Percentiles rank a stretch among this genome's conserved stretches.
These are phyloP conservation scores for Neodiprion virginianus DNA, from an alignment of 1,140 invertebrate genomes.

Conservation along the genomic window DNA sequence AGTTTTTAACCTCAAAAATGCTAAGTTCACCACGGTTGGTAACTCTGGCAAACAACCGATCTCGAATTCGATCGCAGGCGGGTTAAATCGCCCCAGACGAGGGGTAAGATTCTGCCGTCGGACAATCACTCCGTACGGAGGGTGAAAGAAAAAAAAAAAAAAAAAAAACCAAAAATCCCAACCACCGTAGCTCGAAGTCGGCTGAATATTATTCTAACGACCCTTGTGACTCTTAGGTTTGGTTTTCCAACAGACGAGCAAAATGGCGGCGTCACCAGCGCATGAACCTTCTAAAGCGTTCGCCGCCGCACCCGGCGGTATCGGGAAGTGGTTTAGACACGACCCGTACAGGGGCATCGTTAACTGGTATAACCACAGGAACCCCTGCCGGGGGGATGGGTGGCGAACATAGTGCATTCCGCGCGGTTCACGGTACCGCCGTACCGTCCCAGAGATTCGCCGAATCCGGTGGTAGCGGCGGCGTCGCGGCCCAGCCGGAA, in stretches of 20 bases:
- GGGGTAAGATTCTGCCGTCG: too few species aligned
- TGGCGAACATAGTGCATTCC: constrained; percentile 87
- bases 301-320: constrained; percentile 59
- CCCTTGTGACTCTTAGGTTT: constrained; percentile 79
- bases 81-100: too few species aligned
- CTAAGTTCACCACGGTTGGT: too few species aligned
- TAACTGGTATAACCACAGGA: constrained; percentile 22
- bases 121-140: too few species aligned
- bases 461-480: constrained; percentile 48
- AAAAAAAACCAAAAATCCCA: too few species aligned
- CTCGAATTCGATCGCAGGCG: too few species aligned
- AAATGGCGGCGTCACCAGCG: constrained; percentile 96
- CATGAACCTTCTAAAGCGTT: constrained; percentile 89
- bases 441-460: constrained; percentile 51
- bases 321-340: constrained; percentile 47
- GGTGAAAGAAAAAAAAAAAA: too few species aligned
- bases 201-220: constrained; percentile 48
- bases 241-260: constrained; percentile 98
- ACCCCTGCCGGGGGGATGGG: constrained; percentile 69
- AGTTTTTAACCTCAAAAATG: too few species aligned
- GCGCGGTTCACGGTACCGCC: constrained; percentile 67
- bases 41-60: too few species aligned
- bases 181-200: not conserved
- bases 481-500: constrained; percentile 29
- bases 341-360: constrained; percentile 38